These are phyloP conservation scores for Odontophorus gujanensis DNA, from an alignment of 2,113 vertebrate species.

Conservation along the genomic window DNA sequence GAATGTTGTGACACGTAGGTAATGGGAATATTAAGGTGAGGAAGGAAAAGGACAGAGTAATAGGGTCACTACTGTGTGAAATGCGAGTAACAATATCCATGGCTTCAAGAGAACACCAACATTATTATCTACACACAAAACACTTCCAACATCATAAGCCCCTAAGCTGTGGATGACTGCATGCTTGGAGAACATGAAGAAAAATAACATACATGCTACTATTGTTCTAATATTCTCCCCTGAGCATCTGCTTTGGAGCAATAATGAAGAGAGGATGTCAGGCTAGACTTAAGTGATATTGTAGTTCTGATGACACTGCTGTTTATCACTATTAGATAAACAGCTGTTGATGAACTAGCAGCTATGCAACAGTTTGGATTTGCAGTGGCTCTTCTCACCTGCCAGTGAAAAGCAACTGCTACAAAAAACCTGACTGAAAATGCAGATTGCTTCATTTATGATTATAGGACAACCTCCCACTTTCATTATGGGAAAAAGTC, in stretches of 20 bases:
- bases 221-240: not conserved
- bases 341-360: not conserved
- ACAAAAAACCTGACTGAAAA: not conserved
- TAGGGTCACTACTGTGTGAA: not conserved
- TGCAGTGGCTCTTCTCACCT: not conserved
- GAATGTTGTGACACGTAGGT: not conserved
- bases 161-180: not conserved
- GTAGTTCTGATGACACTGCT: not conserved
- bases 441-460: not conserved
- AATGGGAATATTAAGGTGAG: not conserved
- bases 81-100: fast-evolving
- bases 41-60: not conserved
- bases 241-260: not conserved
- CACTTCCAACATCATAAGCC: not conserved
- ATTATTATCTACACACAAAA: not conserved
- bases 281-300: not conserved
- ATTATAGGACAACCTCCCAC: not conserved
- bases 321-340: not conserved
- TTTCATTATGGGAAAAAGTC: not conserved
- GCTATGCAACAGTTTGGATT: not conserved
- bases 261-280: not conserved
- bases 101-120: not conserved
- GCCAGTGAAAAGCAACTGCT: not conserved
- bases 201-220: not conserved
- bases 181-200: not conserved